Evolutionary conservation across 2,113 vertebrate species (phyloP).

Genomic region (Haemorhous mexicanus): DNA sequence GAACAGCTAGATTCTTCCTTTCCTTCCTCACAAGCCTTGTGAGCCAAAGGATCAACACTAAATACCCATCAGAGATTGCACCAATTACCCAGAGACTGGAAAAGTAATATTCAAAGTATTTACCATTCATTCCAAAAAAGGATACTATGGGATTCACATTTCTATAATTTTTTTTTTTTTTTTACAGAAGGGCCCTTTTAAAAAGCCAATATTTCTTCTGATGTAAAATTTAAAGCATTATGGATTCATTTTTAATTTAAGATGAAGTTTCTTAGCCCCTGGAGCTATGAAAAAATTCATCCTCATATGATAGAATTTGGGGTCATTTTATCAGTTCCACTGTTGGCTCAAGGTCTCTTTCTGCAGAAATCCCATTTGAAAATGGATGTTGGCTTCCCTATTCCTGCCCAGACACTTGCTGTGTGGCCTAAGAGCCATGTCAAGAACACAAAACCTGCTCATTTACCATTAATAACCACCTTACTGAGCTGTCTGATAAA

Average conservation of each 20-base stretch:
- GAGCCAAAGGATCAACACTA: background rate
- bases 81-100: background rate
- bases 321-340: background rate
- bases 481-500: background rate
- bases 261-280: background rate
- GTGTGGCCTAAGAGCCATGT: background rate
- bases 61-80: background rate
- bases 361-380: background rate
- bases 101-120: background rate
- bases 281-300: background rate
- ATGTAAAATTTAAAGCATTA: background rate
- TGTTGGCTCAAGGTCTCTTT: background rate
- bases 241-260: background rate
- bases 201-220: background rate
- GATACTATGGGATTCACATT: background rate
- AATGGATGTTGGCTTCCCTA: background rate
- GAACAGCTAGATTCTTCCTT: background rate
- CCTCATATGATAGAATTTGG: background rate
- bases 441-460: background rate
- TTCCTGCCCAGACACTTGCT: background rate
- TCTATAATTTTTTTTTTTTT: background rate
- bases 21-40: rapidly evolving
- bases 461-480: background rate
- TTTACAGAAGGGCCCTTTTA: background rate
- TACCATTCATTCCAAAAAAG: background rate